Evolutionary conservation across 2,888 invertebrate genomes (phyloP).

Genomic region (Drosophila mercatorum): DNA sequence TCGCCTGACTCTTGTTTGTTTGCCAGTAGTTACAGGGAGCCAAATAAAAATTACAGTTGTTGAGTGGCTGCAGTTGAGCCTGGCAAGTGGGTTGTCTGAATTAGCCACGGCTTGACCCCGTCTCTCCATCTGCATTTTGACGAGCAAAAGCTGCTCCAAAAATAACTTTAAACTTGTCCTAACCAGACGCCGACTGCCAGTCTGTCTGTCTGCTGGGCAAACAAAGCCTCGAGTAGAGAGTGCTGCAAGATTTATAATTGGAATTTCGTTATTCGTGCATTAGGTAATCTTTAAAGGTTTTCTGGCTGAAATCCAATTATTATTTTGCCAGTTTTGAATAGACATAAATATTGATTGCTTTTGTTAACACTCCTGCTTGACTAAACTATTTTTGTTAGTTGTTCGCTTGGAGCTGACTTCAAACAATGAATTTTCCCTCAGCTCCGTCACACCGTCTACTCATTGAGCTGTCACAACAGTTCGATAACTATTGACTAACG

Average conservation of each 20-base stretch:
- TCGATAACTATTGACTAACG: slow-evolving; percentile 9
- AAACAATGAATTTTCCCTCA: neutral
- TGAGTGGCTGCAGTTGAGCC: slow-evolving; percentile 49
- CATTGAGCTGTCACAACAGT: slow-evolving; percentile 3
- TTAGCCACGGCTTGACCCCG: slow-evolving; percentile 37
- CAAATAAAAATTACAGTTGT: slow-evolving; percentile 75
- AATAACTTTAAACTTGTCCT: slow-evolving; percentile 10
- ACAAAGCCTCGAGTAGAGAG: neutral
- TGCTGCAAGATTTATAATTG: neutral
- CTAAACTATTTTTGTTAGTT: neutral
- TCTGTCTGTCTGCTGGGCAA: neutral
- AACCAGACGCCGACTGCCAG: neutral
- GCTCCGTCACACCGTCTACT: neutral
- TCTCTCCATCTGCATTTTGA: slow-evolving; percentile 35
- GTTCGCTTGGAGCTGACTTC: no score
- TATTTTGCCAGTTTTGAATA: neutral
- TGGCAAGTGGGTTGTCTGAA: slow-evolving; percentile 42
- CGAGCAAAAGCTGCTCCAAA: slow-evolving; percentile 23
- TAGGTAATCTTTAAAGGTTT: neutral
- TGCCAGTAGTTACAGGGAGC: slow-evolving; percentile 46
- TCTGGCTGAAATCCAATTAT: neutral
- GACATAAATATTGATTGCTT: no score
- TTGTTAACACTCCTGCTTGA: neutral
- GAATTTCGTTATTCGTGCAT: neutral
- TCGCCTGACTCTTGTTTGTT: slow-evolving; percentile 44